These are phyloP conservation scores for Alloplasta piceator DNA, from an alignment of 2,888 invertebrate genomes.

Conservation along the genomic window DNA sequence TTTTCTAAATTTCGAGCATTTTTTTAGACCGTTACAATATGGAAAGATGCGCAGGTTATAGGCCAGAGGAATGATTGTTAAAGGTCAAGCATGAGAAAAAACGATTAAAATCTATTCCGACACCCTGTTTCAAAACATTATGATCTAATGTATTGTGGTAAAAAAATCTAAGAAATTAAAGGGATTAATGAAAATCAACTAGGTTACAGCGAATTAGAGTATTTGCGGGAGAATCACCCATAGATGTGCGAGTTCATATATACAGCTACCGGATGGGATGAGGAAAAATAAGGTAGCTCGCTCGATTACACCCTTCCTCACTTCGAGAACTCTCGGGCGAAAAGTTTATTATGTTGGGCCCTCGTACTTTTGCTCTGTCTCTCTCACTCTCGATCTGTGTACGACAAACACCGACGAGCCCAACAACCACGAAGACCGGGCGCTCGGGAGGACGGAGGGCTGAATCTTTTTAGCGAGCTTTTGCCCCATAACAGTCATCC, in stretches of 20 bases:
- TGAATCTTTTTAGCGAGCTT: constrained; percentile 39
- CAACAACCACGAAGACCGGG: constrained; percentile 22
- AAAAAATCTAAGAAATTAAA: too few relatives aligned
- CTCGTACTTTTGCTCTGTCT: constrained; percentile 57
- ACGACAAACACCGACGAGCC: constrained; percentile 34
- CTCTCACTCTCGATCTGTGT: constrained; percentile 61
- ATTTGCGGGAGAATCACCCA: too few relatives aligned
- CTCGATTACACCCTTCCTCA: constrained; percentile 76
- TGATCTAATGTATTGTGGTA: too few relatives aligned
- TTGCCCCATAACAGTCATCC: constrained; percentile 37
- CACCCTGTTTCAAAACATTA: too few relatives aligned
- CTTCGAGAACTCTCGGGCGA: constrained; percentile 73
- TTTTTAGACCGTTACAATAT: too few relatives aligned
- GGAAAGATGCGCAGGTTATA: too few relatives aligned
- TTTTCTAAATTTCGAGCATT: too few relatives aligned
- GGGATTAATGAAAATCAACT: too few relatives aligned
- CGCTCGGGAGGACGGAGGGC: constrained; percentile 31
- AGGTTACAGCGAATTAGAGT: too few relatives aligned
- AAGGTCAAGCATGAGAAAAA: too few relatives aligned
- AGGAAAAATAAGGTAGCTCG: constrained; percentile 72
- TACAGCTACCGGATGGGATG: constrained; percentile 52
- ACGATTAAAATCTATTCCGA: too few relatives aligned
- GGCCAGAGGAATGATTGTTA: too few relatives aligned
- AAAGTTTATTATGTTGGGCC: constrained; percentile 75
- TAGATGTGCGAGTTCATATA: neutral